Conservation (phyloP, 1,140 invertebrate species). For the Ceratitis capitata region DNA sequence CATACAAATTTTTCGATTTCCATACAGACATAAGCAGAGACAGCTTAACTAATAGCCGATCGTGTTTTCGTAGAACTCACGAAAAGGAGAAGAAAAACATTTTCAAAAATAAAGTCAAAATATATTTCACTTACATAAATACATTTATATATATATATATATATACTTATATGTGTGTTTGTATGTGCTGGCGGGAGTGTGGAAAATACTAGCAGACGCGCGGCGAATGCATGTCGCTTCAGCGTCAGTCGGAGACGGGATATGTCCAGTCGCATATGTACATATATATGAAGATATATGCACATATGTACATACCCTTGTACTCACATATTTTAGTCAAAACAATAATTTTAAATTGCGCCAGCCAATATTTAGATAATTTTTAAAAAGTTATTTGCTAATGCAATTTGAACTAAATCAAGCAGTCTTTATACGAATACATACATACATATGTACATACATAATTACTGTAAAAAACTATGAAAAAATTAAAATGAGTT, state of each 20-base stretch:
- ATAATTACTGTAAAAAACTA: too few relatives aligned
- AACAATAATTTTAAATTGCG: too few relatives aligned
- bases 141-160: not conserved
- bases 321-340: too few relatives aligned
- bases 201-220: not conserved
- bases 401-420: not conserved
- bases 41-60: conserved; percentile 11
- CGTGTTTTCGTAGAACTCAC: not conserved
- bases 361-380: too few relatives aligned
- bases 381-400: too few relatives aligned
- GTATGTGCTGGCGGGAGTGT: not conserved
- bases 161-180: not conserved
- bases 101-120: not conserved
- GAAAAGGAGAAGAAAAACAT: not conserved
- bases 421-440: too few relatives aligned
- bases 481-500: too few relatives aligned
- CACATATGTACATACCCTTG: too few relatives aligned
- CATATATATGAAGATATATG: not conserved
- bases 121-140: not conserved
- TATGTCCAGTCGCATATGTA: not conserved
- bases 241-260: not conserved
- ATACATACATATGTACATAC: not conserved
- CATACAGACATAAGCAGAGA: not conserved
- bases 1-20: not conserved
- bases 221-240: not conserved